Evolutionary conservation across 2,888 invertebrate species (phyloP).

Genomic region (Iphiclides podalirius): DNA sequence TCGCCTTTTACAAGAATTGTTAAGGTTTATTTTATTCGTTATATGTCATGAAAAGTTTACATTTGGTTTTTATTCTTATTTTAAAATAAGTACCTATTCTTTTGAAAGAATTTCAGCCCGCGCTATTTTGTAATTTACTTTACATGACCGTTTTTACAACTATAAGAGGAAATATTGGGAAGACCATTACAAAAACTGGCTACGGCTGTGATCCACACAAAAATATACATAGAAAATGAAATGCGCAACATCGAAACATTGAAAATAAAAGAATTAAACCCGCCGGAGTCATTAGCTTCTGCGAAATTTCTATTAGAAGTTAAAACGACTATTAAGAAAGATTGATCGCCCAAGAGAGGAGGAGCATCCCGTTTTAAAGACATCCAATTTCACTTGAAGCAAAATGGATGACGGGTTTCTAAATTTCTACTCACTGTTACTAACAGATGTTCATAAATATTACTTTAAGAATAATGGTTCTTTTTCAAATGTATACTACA

Average conservation of each 20-base stretch:
- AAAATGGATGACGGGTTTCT: slow-evolving; percentile 8
- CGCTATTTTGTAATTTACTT: too few relatives aligned
- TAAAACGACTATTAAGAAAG: slow-evolving; percentile 13
- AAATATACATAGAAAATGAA: too few relatives aligned
- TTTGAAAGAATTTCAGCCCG: too few relatives aligned
- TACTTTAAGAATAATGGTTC: neutral
- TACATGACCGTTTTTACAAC: too few relatives aligned
- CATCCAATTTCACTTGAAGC: slow-evolving; percentile 8
- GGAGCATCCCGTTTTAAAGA: slow-evolving; percentile 7
- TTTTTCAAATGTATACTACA: neutral
- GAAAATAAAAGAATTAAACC: neutral
- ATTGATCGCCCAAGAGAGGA: slow-evolving; percentile 2
- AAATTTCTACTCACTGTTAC: neutral
- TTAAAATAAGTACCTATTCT: too few relatives aligned
- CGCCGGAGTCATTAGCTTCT: slow-evolving; percentile 3
- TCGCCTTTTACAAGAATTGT: too few relatives aligned
- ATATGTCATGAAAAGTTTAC: too few relatives aligned
- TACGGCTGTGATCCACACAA: too few relatives aligned
- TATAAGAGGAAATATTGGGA: too few relatives aligned
- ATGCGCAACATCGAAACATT: neutral
- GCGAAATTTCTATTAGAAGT: slow-evolving; percentile 7
- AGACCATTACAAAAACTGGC: too few relatives aligned
- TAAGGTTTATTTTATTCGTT: too few relatives aligned
- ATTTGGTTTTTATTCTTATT: too few relatives aligned
- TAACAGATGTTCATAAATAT: neutral